Evolutionary conservation across 2,113 vertebrate species (phyloP), one percentile per base, ranked within the genome.

Genomic region (Zosterops borbonicus): DNA sequence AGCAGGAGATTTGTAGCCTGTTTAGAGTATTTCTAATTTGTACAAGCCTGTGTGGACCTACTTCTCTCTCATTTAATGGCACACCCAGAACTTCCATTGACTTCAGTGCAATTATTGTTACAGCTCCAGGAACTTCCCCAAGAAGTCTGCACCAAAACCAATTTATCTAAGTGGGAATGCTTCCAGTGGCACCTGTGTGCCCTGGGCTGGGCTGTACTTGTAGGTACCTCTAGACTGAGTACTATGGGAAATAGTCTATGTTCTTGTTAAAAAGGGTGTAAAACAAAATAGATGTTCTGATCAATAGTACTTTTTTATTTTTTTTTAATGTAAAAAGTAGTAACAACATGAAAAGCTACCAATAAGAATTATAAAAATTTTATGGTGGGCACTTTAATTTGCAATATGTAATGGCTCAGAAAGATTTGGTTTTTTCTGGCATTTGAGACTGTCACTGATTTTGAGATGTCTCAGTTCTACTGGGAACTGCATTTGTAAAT

Each of bases 1-100:
- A 91, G 52, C 84, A 89, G 70, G 84, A 92, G 65, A 71, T 64
- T 59, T 84, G 39, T 74, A 84, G 62, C 64, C 56, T 81, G 29
- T 70, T 92, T 85, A 68, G 81, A 76, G 28, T 78, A 68, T 64
- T 91, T 87, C 84, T 87, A 79, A 89, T 89, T 92, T 91, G 35
- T 71, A 75, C 56, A 82, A 87, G 77, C 44, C 71, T 52, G 18
- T 53, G 50, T 83, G 62, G 94, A 76, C 75, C 53, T 94, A 53
- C 64, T 96, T 65, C 42, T 91, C 87, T 89, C 52, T 87, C 56
- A 79, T 78, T 78, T 95, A 78, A 92, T 78, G 84, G 39, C 87
- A 83, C 41, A 76, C 59, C 20, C 53, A 90, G 67, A 92, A 70
- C 79, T 86, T 95, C 33, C 24, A 56, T 39, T 95, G 86, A 53